phyloP scores from a whole-genome alignment of 2,113 vertebrate species.

The Lepus americanus region DNA sequence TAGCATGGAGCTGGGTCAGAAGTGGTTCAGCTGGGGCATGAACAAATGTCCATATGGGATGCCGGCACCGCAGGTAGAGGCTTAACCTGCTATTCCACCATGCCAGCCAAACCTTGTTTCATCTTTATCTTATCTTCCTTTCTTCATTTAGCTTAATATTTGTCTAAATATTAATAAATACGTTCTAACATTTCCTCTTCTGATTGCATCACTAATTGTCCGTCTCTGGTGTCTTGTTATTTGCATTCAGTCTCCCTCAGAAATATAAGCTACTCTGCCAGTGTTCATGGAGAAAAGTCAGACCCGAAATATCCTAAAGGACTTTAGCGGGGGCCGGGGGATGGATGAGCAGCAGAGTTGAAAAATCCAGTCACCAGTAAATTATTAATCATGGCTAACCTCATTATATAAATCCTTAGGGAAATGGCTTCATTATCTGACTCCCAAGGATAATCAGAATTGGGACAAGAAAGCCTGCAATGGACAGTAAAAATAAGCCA shows the following conservation, averaged over 20 bases:
- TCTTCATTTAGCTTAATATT: constrained; percentile 11
- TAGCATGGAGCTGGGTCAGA: too few relatives aligned
- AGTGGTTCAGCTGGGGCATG: too few relatives aligned
- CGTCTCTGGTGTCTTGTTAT: background rate
- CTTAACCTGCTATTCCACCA: too few relatives aligned
- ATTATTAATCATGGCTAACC: background rate
- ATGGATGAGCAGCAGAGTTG: background rate
- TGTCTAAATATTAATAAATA: constrained; percentile 10
- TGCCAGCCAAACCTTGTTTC: background rate
- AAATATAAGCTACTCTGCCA: background rate
- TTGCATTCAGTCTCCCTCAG: background rate
- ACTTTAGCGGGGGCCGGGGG: fast-evolving
- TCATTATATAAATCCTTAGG: background rate
- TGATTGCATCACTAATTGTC: background rate
- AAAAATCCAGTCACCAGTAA: background rate
- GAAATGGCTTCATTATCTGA: background rate
- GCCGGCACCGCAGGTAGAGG: too few relatives aligned
- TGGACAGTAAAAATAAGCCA: background rate
- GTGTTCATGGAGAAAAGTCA: background rate
- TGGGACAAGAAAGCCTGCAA: background rate
- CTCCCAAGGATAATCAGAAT: background rate
- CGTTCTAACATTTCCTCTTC: background rate
- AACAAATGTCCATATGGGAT: too few relatives aligned
- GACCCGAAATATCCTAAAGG: background rate
- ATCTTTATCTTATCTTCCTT: background rate